These are phyloP conservation scores for Parus major DNA, from an alignment of 2,113 vertebrate species.

Conservation along the genomic window DNA sequence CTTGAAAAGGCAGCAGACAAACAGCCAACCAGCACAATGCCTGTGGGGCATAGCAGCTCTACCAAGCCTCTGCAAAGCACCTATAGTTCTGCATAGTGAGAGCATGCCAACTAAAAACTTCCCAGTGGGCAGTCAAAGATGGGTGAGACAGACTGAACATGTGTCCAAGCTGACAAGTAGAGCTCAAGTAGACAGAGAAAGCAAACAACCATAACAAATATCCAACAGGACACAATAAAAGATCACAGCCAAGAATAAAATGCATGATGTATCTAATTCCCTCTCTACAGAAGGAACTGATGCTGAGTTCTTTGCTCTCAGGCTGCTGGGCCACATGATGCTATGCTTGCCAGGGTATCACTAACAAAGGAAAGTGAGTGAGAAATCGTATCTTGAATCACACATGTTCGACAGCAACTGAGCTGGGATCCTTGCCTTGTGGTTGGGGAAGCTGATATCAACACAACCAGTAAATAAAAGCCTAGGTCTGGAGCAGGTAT, in stretches of 20 bases:
- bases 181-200: neutral
- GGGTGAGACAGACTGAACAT: neutral
- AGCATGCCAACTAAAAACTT: neutral
- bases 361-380: neutral
- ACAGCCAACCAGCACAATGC: neutral
- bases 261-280: neutral
- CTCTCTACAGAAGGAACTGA: neutral
- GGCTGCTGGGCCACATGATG: neutral
- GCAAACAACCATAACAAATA: neutral
- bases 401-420: neutral
- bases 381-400: conserved; percentile 31
- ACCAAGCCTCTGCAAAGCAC: neutral
- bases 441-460: neutral
- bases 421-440: neutral
- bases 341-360: neutral
- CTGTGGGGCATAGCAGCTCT: neutral
- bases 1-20: neutral
- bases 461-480: neutral
- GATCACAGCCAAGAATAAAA: conserved; percentile 33
- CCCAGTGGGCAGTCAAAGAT: neutral
- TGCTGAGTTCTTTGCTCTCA: neutral
- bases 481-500: neutral
- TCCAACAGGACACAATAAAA: conserved; percentile 2
- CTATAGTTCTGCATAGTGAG: neutral
- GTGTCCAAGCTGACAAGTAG: neutral